Evolutionary conservation across 2,797 vertebrate species (phyloP).

Genomic region (Bothrops alternatus): DNA sequence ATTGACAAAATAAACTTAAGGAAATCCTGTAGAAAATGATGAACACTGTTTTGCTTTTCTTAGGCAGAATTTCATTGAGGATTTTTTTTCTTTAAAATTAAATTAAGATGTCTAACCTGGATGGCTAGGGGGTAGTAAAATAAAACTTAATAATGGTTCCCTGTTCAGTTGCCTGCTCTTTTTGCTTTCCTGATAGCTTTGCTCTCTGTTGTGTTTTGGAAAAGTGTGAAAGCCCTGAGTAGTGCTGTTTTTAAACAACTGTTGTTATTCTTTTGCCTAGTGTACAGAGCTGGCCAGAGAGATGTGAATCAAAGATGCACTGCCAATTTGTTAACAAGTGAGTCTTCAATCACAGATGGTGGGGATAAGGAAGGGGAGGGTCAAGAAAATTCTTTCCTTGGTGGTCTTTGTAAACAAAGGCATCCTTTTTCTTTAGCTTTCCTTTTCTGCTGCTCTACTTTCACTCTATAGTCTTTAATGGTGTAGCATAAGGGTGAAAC

Average conservation of each 20-base stretch:
- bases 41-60: conserved; percentile 1
- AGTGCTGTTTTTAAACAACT: background rate
- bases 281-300: conserved; percentile 23
- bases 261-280: conserved; percentile 1
- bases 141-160: conserved; percentile 33
- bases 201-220: conserved; percentile 8
- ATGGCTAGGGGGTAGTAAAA: conserved; percentile 27
- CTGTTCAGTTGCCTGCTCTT: conserved; percentile 19
- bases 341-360: background rate
- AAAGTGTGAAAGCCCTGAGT: background rate
- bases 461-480: background rate
- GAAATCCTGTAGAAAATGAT: conserved; percentile 27
- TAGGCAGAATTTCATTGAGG: conserved; percentile 18
- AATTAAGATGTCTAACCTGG: conserved; percentile 34
- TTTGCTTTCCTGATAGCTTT: conserved; percentile 25
- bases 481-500: background rate
- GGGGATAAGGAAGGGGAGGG: background rate
- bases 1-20: conserved; percentile 16
- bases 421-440: background rate
- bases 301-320: background rate
- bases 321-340: background rate
- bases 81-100: conserved; percentile 30
- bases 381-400: background rate
- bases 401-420: background rate
- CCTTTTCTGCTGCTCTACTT: background rate